A percentile compares a stretch with the other conserved stretches of the same genome.
Conservation (phyloP, 2,797 vertebrate genomes). For the Heterohyrax brucei region DNA sequence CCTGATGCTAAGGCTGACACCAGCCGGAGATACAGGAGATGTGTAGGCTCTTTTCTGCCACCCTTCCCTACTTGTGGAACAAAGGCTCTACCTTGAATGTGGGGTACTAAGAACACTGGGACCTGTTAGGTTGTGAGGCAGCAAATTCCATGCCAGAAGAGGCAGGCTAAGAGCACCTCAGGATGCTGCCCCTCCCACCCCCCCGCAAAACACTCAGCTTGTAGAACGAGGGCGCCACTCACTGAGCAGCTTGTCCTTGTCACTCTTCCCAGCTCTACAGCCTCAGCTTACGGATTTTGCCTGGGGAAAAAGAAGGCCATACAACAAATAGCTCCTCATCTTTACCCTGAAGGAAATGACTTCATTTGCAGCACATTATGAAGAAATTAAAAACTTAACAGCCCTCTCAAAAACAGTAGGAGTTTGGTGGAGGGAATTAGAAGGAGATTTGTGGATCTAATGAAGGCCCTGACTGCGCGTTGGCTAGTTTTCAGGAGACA, state of each 20-base stretch:
- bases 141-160: neutral
- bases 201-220: neutral
- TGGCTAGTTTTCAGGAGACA: too few relatives aligned
- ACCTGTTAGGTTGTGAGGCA: too few relatives aligned
- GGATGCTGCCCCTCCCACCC: neutral
- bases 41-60: too few relatives aligned
- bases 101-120: too few relatives aligned
- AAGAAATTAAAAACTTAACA: too few relatives aligned
- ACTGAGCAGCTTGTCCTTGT: neutral
- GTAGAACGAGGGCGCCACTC: too few relatives aligned
- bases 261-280: neutral
- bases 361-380: neutral
- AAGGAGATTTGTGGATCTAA: neutral
- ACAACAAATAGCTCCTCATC: neutral
- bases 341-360: neutral
- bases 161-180: neutral
- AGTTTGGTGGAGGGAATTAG: neutral
- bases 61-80: too few relatives aligned
- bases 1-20: neutral
- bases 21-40: neutral
- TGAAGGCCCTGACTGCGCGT: neutral
- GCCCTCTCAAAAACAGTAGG: neutral
- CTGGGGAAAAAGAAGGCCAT: neutral
- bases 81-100: too few relatives aligned
- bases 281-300: neutral